phyloP scores from a whole-genome alignment of 2,888 invertebrate genomes.

The Drosophila longiperda region DNA sequence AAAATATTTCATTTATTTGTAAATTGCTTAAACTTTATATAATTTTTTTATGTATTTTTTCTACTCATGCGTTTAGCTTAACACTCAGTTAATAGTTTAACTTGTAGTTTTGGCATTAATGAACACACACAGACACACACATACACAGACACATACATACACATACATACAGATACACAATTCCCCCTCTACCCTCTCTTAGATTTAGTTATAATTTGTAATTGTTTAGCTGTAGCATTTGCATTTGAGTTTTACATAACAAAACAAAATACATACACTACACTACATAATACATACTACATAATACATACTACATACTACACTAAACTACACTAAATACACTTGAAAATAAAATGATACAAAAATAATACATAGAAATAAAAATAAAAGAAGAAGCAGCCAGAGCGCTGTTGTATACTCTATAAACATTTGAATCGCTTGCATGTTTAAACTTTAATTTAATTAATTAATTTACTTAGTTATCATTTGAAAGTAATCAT shows the following conservation, averaged over 20 bases:
- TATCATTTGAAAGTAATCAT: slow-evolving; percentile 72
- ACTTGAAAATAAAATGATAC: slow-evolving; percentile 10
- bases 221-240: slow-evolving; percentile 67
- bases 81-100: slow-evolving; percentile 33
- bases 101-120: slow-evolving; percentile 43
- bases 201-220: slow-evolving; percentile 53
- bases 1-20: slow-evolving; percentile 30
- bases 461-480: slow-evolving; percentile 53
- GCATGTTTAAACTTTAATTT: slow-evolving; percentile 68
- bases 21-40: slow-evolving; percentile 32
- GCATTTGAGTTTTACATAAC: slow-evolving; percentile 66
- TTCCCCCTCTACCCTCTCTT: slow-evolving; percentile 22
- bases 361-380: slow-evolving; percentile 8
- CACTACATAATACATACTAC: slow-evolving; percentile 18
- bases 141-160: neutral
- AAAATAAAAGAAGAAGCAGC: slow-evolving; percentile 13
- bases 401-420: slow-evolving; percentile 33
- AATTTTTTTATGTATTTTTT: slow-evolving; percentile 6
- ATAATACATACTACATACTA: neutral
- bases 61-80: slow-evolving; percentile 31
- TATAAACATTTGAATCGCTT: slow-evolving; percentile 56
- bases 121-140: neutral
- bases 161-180: slow-evolving; percentile 6
- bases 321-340: slow-evolving; percentile 2
- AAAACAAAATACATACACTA: slow-evolving; percentile 26